Evolutionary conservation across 2,797 vertebrate species (phyloP).

Genomic region (Carduelis carduelis): DNA sequence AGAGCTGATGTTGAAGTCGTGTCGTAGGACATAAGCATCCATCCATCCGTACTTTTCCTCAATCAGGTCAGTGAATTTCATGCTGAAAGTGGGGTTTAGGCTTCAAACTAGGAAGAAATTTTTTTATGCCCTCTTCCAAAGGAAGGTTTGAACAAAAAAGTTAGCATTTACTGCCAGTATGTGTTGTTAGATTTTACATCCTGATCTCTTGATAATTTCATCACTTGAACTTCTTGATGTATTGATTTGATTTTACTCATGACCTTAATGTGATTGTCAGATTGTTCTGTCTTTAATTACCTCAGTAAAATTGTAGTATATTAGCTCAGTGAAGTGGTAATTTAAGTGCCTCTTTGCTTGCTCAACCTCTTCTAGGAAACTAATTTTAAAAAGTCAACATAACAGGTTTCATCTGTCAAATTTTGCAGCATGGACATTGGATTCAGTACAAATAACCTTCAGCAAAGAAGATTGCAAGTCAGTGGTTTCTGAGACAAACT

Average conservation of each 20-base stretch:
- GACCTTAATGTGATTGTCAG: background rate
- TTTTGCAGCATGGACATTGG: background rate
- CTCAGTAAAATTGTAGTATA: background rate
- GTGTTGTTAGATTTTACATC: background rate
- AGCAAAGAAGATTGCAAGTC: background rate
- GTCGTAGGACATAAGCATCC: background rate
- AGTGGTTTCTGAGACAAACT: background rate
- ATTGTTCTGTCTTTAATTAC: constrained; percentile 17
- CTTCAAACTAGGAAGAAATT: background rate
- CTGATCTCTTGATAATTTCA: background rate
- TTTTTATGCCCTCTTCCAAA: background rate
- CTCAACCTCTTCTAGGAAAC: constrained; percentile 20
- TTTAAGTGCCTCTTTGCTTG: constrained; percentile 33
- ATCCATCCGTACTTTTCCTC: background rate
- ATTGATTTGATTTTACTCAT: background rate
- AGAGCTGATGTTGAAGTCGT: fast-evolving
- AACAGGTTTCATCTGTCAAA: background rate
- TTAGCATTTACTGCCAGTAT: background rate
- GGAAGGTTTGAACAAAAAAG: background rate
- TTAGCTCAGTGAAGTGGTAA: constrained; percentile 18
- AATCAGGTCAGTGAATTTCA: background rate
- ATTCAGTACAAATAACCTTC: background rate
- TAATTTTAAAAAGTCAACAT: constrained; percentile 45
- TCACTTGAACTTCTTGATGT: background rate
- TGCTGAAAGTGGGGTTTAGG: background rate